A percentile compares a stretch with the other conserved stretches of the same genome.
Evolutionary conservation across 1,140 invertebrate species (phyloP).

Genomic region (Melipona quadrifasciata): DNA sequence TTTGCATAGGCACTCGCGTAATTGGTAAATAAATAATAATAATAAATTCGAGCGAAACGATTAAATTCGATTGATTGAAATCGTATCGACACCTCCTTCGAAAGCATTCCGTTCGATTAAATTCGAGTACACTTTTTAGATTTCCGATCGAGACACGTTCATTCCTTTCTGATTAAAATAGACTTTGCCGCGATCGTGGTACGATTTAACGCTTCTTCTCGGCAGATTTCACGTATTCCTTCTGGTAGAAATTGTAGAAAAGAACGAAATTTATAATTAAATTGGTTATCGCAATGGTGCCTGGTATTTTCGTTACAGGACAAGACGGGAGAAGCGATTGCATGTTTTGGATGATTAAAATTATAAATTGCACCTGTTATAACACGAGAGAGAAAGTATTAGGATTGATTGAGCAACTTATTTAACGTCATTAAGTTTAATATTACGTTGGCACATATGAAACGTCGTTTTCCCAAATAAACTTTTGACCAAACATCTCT

Average conservation of each 20-base stretch:
- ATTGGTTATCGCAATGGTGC: neutral
- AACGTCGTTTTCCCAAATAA: no score
- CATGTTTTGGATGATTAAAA: neutral
- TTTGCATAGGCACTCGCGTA: neutral
- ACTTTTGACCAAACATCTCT: no score
- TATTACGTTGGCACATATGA: neutral
- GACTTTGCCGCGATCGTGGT: neutral
- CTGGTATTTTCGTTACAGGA: neutral
- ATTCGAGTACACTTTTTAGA: neutral
- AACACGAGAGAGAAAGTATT: neutral
- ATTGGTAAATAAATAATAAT: neutral
- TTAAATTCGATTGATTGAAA: neutral
- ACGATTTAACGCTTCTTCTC: neutral
- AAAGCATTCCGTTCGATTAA: neutral
- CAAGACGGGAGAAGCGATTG: slow-evolving; percentile 21
- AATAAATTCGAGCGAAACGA: neutral
- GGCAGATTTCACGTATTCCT: neutral
- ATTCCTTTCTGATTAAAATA: neutral
- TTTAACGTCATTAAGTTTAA: neutral
- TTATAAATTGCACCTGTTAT: slow-evolving; percentile 41
- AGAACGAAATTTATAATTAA: slow-evolving; percentile 44
- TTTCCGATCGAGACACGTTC: neutral
- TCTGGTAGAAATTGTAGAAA: slow-evolving; percentile 54
- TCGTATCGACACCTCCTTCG: neutral
- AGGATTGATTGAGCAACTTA: neutral